A percentile compares a stretch with the other conserved stretches of the same genome.
These are phyloP conservation scores for Drosophila yakuba DNA, from an alignment of 1,140 invertebrate genomes.

Conservation along the genomic window DNA sequence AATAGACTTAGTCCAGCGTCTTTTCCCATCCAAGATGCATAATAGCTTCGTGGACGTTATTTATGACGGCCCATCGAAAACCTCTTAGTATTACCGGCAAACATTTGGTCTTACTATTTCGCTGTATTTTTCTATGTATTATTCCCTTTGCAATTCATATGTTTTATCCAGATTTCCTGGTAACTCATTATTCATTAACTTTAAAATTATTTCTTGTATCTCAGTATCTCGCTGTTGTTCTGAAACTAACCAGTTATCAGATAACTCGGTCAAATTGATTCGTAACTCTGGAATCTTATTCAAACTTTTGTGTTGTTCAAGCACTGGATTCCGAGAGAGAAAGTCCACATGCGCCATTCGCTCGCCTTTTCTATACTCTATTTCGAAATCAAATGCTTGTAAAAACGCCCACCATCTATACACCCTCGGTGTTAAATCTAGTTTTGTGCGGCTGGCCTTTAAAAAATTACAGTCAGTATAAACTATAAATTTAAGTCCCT, in stretches of 20 bases:
- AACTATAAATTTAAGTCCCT: conserved; percentile 6
- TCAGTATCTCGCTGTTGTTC: neutral
- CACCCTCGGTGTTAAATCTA: neutral
- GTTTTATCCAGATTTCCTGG: too few relatives aligned
- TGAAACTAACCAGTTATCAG: neutral
- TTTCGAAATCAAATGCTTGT: conserved; percentile 1
- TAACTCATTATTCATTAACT: neutral
- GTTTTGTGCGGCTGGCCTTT: conserved; percentile 5
- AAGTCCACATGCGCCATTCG: neutral
- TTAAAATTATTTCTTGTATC: neutral
- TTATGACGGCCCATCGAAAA: too few relatives aligned
- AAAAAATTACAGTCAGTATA: conserved; percentile 2
- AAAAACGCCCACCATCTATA: conserved; percentile 13
- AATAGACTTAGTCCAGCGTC: too few relatives aligned
- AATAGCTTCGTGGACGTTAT: too few relatives aligned
- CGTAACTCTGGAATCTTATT: too few relatives aligned
- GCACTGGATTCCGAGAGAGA: neutral
- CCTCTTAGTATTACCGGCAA: too few relatives aligned
- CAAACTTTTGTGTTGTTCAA: neutral
- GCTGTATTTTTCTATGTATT: conserved; percentile 9
- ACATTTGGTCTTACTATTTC: too few relatives aligned
- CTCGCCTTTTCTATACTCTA: neutral
- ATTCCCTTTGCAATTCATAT: neutral
- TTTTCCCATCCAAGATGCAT: too few relatives aligned
- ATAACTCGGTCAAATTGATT: too few relatives aligned